Evolutionary conservation across 1,140 invertebrate species (phyloP), one percentile per base, ranked within the genome.

Genomic region (Plectus sambesii): DNA sequence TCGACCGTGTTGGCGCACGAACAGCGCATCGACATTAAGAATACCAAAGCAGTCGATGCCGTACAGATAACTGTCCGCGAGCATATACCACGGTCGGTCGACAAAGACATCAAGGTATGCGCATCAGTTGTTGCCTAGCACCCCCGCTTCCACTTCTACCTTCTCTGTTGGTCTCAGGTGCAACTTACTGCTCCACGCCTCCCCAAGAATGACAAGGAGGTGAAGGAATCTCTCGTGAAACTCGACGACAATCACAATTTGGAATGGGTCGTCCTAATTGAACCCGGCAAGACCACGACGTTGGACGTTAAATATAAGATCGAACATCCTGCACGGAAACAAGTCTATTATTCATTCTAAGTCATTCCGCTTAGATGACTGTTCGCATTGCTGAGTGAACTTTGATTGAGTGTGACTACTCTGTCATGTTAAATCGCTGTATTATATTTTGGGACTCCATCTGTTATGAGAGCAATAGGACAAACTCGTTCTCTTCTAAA

Each of bases 1-100:
- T 49, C 40, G 19, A 51, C 56, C n/a, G 49, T 48, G 37, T 56
- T 51, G 27, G 62, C 58, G 1, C 57, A 68, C 43, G 55, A 62
- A 49, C 70, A 71, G 52, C 47, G 49, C 19, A 66, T 70, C 26
- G 63, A 61, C 42, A 38, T 72, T 4, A 63, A 69, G 43, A 72
- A 73, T 53, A 61, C 61, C n/a, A 68, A 67, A 41, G 56, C 60
- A 2, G 49, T 22, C 15, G 46, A 68, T 17, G n/a, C 43, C 15
- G 60, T 71, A 8, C 51, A 62, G 8, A 51, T 72, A 5, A 49
- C 59, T 5, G 43, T 72, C 0, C 51, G 41, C 19, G 69, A 73
- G 38, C 63, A 68, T 30, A 56, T 72, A 15, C 71, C 71, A 20
- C 53, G 55, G 30, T 33, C 56, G 9, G 42, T 39, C 27, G 57